Base-by-base conservation (phyloP, 2,888 invertebrate species). In the Oscheius sp. region DNA sequence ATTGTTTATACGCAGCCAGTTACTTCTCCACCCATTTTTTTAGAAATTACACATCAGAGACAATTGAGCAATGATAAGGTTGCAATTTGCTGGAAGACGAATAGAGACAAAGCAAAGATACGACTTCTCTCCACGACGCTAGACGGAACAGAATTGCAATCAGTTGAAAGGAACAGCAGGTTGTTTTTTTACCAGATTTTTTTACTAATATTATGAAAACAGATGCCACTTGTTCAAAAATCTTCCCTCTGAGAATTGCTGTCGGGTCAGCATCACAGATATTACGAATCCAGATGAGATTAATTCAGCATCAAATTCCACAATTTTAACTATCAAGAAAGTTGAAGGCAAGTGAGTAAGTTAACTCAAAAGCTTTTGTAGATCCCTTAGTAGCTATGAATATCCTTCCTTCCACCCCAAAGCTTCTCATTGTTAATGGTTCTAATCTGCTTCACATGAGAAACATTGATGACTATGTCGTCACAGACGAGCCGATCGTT, bases 381-480 rank as follows among this genome's bases (percentile, higher is more conserved):
- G 44, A 33, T 57, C 20, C 32, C 30, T 50, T 57, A 14, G 36
- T 72, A 17, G 59, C 50, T 2, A 65, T 73, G 26, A 44, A 45
- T 28, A 67, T 59, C 1, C 45, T 59, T n/a, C 41, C 54, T 32
- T 17, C 38, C 6, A 28, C 49, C 2, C 41, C 70, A n/a, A 74
- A 69, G 14, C 24, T 82, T 8, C 45, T 83, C 6, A 78, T 83
- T 47, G 73, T 81, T 5, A 83, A 83, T 47, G 80, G 80, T 9
- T 79, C 75, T 6, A 72, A 75, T 44, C 26, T 83, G 12, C 50
- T 82, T 3, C 69, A 73, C 49, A 50, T 75, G 50, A 67, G 68
- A 14, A 70, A 80, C 51, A 38, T 75, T 4, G 75, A 82, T 63
- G 80, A 84, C 49, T 83, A 75, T 64, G 68, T 77, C 28, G 64